phyloP scores from a whole-genome alignment of 2,797 vertebrate species.

The Tokudaia muenninki region DNA sequence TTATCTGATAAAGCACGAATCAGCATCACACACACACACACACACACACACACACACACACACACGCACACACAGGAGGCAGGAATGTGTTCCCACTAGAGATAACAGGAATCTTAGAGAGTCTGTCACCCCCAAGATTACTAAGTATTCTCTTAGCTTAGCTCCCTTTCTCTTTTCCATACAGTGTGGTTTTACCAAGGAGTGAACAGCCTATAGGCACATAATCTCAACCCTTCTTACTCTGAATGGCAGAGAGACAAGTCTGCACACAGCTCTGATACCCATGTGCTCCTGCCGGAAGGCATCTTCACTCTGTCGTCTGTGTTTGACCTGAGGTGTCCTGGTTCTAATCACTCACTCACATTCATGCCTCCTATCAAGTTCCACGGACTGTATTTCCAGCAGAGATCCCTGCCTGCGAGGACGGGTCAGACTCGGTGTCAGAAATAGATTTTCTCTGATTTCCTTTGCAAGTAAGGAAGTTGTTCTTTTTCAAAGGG shows the following conservation, averaged over 20 bases:
- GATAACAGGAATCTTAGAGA: background rate
- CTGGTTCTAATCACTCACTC: conserved; percentile 23
- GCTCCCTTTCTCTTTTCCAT: background rate
- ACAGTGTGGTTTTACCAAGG: background rate
- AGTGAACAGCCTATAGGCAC: background rate
- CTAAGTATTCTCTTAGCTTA: background rate
- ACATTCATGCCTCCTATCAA: conserved; percentile 46
- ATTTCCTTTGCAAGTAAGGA: background rate
- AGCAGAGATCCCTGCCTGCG: conserved; percentile 43
- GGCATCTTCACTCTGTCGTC: background rate
- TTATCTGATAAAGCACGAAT: background rate
- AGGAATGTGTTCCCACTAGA: background rate
- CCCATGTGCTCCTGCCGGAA: background rate
- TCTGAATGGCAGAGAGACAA: background rate
- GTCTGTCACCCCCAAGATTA: background rate
- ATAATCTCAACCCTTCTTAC: background rate
- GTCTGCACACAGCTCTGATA: background rate
- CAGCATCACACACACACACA: background rate
- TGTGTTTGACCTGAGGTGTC: conserved; percentile 49
- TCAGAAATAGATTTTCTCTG: conserved; percentile 9
- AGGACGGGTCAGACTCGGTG: background rate
- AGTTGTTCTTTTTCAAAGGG: background rate
- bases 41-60: background rate
- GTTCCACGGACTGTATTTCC: conserved; percentile 20
- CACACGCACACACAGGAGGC: background rate